These are phyloP conservation scores for Chamaetylas fuelleborni DNA, from an alignment of 2,113 vertebrate species.

Conservation along the genomic window DNA sequence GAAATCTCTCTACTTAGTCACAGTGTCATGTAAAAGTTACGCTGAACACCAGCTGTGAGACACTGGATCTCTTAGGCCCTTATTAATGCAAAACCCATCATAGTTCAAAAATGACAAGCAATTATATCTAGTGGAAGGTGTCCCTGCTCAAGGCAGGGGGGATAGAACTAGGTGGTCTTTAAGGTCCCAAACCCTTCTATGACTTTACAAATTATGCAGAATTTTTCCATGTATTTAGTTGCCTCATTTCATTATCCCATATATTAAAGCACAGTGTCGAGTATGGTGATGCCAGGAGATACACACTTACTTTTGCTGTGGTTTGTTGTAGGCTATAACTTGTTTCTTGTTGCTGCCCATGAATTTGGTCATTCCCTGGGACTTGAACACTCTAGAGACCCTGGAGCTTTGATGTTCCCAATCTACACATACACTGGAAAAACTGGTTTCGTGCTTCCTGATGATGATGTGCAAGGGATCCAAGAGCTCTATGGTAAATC, in stretches of 20 bases:
- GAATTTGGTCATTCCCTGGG: conserved; percentile 95
- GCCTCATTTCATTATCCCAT: neutral
- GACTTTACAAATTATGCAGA: neutral
- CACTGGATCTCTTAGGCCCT: rapidly evolving
- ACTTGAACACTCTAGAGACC: conserved; percentile 87
- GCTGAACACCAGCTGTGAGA: neutral
- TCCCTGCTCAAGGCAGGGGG: neutral
- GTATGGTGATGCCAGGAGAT: neutral
- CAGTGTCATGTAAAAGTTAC: neutral
- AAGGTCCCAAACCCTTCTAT: neutral
- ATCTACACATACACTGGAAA: conserved; percentile 83
- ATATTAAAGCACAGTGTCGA: neutral
- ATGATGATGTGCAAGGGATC: conserved; percentile 92
- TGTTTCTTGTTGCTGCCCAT: conserved; percentile 92
- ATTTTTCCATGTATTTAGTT: neutral
- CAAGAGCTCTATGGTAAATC: conserved; percentile 89
- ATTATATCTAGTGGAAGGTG: neutral
- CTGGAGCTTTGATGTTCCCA: conserved; percentile 93
- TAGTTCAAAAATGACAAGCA: neutral
- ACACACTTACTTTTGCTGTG: neutral
- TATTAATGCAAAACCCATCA: neutral
- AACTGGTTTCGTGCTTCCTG: conserved; percentile 79
- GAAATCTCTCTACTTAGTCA: neutral
- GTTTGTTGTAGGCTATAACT: conserved; percentile 84
- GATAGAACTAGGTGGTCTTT: neutral